Conservation (phyloP, 2,888 invertebrate genomes). For the Plagodis dolabraria region DNA sequence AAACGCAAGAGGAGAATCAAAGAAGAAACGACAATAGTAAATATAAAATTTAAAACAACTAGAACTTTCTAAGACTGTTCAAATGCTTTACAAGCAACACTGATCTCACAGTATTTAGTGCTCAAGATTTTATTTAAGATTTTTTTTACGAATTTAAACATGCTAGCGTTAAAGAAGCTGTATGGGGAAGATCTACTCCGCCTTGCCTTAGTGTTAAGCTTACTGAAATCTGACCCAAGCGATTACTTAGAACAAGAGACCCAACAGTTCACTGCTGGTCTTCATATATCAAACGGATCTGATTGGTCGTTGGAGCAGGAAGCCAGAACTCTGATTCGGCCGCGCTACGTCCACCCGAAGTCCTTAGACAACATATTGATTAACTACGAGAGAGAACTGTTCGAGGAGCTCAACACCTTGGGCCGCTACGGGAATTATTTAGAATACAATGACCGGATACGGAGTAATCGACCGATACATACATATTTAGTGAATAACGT, state of each 20-base stretch:
- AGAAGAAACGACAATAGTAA: conserved; percentile 29
- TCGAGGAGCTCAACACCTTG: conserved; percentile 89
- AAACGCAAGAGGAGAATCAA: conserved; percentile 73
- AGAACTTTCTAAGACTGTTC: conserved; percentile 30
- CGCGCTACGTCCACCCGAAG: conserved; percentile 88
- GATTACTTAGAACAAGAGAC: conserved; percentile 86
- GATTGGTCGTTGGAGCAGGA: conserved; percentile 87
- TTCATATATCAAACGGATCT: conserved; percentile 87
- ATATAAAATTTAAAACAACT: conserved; percentile 3
- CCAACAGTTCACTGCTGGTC: conserved; percentile 81
- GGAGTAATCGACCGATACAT: conserved; percentile 71
- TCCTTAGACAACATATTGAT: conserved; percentile 88
- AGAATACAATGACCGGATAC: conserved; percentile 76
- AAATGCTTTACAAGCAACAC: conserved; percentile 33
- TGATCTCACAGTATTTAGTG: conserved; percentile 77
- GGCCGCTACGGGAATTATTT: conserved; percentile 76
- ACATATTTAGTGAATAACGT: conserved; percentile 81
- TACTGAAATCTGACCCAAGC: conserved; percentile 91
- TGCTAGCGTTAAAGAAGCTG: conserved; percentile 93
- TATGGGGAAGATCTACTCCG: conserved; percentile 93
- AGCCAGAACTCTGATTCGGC: conserved; percentile 83
- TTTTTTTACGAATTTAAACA: conserved; percentile 54
- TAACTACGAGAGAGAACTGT: conserved; percentile 89
- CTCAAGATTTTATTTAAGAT: conserved; percentile 55
- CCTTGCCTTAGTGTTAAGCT: conserved; percentile 91